A percentile compares a stretch with the other conserved stretches of the same genome.
These are phyloP conservation scores for Boleophthalmus pectinirostris DNA, from an alignment of 2,113 vertebrate genomes.

Conservation along the genomic window DNA sequence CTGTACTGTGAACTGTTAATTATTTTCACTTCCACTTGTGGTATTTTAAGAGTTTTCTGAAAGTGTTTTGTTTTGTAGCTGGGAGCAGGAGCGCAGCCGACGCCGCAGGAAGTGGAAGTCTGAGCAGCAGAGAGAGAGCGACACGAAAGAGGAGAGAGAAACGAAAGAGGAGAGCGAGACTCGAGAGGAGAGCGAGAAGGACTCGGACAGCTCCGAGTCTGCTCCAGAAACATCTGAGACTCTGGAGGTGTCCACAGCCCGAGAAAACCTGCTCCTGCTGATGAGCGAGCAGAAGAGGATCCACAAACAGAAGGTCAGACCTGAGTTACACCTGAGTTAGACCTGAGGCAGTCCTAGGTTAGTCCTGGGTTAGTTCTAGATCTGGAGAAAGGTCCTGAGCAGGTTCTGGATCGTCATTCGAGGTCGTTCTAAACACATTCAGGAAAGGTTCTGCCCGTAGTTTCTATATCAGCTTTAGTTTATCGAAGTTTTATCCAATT, in stretches of 20 bases:
- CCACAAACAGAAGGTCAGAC: constrained; percentile 82
- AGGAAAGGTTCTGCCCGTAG: too few species aligned
- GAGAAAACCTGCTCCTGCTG: constrained; percentile 80
- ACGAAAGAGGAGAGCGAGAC: constrained; percentile 81
- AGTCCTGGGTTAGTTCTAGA: too few species aligned
- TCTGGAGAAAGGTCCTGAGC: too few species aligned
- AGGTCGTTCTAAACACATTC: too few species aligned
- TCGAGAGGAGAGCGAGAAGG: constrained; percentile 87
- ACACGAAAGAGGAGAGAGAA: constrained; percentile 34
- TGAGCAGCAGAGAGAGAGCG: constrained; percentile 78
- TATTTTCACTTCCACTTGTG: too few species aligned
- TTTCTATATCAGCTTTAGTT: too few species aligned
- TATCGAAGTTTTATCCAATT: too few species aligned
- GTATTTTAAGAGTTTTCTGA: background rate
- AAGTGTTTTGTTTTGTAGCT: constrained; percentile 64
- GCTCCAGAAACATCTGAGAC: constrained; percentile 80
- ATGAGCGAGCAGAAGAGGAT: constrained; percentile 83
- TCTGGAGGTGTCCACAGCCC: constrained; percentile 78
- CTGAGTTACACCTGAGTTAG: too few species aligned
- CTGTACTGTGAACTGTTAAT: too few species aligned
- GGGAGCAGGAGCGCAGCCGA: constrained; percentile 83
- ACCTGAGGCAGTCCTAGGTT: too few species aligned
- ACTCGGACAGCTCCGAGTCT: constrained; percentile 82
- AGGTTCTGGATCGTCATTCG: too few species aligned
- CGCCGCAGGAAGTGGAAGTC: constrained; percentile 80